A percentile compares a stretch with the other conserved stretches of the same genome.
These are phyloP conservation scores for Pogonocichla stellata DNA, from an alignment of 2,113 vertebrate species.

Conservation along the genomic window DNA sequence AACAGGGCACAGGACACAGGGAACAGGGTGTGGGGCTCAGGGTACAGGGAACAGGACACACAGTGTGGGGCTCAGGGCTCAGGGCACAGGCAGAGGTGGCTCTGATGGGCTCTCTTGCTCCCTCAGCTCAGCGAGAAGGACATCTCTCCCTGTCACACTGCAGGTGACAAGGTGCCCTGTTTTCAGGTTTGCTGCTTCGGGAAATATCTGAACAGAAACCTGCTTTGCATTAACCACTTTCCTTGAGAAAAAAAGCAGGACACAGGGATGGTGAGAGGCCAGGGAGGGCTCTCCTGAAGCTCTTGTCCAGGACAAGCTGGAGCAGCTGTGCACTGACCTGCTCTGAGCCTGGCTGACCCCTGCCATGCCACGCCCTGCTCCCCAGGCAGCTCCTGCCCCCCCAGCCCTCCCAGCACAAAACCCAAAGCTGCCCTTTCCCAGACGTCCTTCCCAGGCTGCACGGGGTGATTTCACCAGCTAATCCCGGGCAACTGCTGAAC, in stretches of 20 bases:
- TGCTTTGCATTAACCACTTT: not conserved
- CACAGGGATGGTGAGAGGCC: not conserved
- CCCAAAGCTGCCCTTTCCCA: not conserved
- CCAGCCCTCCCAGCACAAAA: not conserved
- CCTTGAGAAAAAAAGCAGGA: not conserved
- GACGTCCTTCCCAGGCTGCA: not conserved
- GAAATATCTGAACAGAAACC: not conserved
- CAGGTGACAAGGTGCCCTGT: not conserved
- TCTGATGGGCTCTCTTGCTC: not conserved
- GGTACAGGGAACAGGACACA: no score
- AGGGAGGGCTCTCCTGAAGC: not conserved
- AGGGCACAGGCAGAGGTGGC: fast-evolving
- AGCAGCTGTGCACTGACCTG: fast-evolving
- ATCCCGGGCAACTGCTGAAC: slow-evolving; percentile 43
- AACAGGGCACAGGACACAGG: no score
- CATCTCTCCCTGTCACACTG: not conserved
- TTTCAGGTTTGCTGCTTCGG: not conserved
- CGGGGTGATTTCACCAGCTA: slow-evolving; percentile 29
- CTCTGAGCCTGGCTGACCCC: not conserved
- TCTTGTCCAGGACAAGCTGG: fast-evolving
- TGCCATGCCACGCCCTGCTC: fast-evolving
- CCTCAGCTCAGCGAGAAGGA: fast-evolving
- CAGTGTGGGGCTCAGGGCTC: not conserved
- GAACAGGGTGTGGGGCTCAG: no score
- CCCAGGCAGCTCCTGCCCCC: not conserved